These are phyloP conservation scores for Drosophila elegans DNA, from an alignment of 1,140 invertebrate genomes.

Conservation along the genomic window DNA sequence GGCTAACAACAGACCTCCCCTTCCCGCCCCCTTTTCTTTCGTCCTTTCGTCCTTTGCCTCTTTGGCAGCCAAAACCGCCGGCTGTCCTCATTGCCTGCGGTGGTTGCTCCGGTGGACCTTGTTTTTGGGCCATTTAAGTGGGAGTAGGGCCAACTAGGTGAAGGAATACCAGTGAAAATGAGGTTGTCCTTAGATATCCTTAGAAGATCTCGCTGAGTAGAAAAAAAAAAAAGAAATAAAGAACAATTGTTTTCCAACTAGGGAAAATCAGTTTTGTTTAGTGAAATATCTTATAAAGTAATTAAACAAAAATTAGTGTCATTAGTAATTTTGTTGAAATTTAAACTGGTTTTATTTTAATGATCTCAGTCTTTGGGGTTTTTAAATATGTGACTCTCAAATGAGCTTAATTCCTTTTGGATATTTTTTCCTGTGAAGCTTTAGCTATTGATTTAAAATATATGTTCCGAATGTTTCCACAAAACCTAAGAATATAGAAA, in stretches of 20 bases:
- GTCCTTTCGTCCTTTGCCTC: slow-evolving; percentile 1
- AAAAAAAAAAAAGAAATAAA: not conserved
- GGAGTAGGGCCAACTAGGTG: slow-evolving; percentile 16
- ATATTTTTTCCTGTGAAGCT: no score
- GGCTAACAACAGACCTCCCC: slow-evolving; percentile 60
- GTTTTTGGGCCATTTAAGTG: slow-evolving; percentile 9
- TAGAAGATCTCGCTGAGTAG: not conserved
- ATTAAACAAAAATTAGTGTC: no score
- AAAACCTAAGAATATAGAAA: no score
- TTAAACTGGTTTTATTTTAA: no score
- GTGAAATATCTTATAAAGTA: not conserved
- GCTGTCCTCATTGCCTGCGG: slow-evolving; percentile 63
- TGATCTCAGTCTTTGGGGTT: no score
- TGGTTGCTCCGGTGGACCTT: slow-evolving; percentile 23
- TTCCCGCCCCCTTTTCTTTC: no score
- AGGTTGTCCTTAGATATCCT: not conserved
- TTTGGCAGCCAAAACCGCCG: slow-evolving; percentile 29
- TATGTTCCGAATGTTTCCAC: no score
- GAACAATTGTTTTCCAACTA: not conserved
- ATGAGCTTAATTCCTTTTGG: no score
- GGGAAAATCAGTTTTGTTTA: no score
- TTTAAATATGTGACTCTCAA: no score
- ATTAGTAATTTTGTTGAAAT: no score
- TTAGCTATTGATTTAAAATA: no score
- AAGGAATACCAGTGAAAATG: slow-evolving; percentile 4